A percentile compares a stretch with the other conserved stretches of the same genome.
Evolutionary conservation across 2,888 invertebrate genomes (phyloP).

Genomic region (Nasonia oneida): DNA sequence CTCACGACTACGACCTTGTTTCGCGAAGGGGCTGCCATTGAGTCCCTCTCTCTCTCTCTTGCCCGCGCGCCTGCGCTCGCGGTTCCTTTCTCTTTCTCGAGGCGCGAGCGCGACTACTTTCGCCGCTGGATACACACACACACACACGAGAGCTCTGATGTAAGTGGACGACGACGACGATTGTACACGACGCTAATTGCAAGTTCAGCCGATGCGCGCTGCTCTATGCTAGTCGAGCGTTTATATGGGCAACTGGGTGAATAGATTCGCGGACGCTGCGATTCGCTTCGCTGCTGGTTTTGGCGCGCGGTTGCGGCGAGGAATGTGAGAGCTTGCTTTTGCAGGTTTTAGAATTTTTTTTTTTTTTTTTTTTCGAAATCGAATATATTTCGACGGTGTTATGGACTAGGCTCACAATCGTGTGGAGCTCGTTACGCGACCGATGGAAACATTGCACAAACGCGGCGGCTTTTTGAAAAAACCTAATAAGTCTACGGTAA

Average conservation of each 20-base stretch:
- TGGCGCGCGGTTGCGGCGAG: background rate
- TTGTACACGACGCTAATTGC: background rate
- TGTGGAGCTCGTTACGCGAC: too few species aligned
- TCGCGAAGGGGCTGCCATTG: slow-evolving; percentile 25
- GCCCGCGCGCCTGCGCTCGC: slow-evolving; percentile 20
- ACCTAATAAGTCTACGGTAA: too few species aligned
- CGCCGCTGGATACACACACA: background rate
- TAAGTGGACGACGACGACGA: slow-evolving; percentile 1
- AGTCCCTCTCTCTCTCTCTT: background rate
- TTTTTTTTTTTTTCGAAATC: too few species aligned
- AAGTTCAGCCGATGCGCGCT: slow-evolving; percentile 18
- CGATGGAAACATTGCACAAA: too few species aligned
- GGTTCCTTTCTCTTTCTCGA: slow-evolving; percentile 49
- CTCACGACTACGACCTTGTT: slow-evolving; percentile 29
- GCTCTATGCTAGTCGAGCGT: background rate
- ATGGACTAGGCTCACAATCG: too few species aligned
- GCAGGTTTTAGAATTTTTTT: too few species aligned
- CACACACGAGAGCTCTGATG: background rate
- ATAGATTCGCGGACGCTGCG: slow-evolving; percentile 16
- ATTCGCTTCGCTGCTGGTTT: background rate
- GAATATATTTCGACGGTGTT: too few species aligned
- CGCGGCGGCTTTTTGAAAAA: too few species aligned
- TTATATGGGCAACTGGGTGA: slow-evolving; percentile 35
- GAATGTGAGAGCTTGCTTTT: too few species aligned
- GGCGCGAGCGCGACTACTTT: slow-evolving; percentile 22